Conservation (phyloP, 2,797 vertebrate genomes). For the Dipus sagitta region DNA sequence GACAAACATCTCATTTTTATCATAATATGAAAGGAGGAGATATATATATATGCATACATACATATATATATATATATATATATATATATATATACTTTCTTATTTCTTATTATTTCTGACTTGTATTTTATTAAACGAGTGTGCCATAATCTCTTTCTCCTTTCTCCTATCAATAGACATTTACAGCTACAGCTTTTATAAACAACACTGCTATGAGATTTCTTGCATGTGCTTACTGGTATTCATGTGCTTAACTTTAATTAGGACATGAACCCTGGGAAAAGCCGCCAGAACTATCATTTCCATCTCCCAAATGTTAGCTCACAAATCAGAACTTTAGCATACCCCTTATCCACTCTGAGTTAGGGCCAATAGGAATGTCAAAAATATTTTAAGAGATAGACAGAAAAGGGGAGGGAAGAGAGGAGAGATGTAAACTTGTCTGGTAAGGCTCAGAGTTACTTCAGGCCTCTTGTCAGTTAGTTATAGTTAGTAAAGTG, state of each 20-base stretch:
- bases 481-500: background rate
- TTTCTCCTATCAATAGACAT: background rate
- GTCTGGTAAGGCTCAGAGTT: background rate
- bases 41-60: no score
- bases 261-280: background rate
- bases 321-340: conserved; percentile 10
- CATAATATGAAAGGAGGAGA: no score
- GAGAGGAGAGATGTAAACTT: background rate
- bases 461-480: background rate
- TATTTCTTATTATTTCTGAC: background rate
- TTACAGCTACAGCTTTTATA: conserved; percentile 48
- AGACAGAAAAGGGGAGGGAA: background rate
- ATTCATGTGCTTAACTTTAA: background rate
- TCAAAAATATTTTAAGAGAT: conserved; percentile 32
- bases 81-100: background rate
- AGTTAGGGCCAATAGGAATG: background rate
- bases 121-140: conserved; percentile 42
- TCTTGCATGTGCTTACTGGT: conserved; percentile 2
- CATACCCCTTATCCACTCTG: conserved; percentile 35
- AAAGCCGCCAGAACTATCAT: conserved; percentile 23
- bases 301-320: conserved; percentile 25
- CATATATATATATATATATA: no score
- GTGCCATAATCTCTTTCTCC: conserved; percentile 31
- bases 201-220: conserved; percentile 19
- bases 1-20: no score